A percentile compares a stretch with the other conserved stretches of the same genome.
Conservation (phyloP, 2,888 invertebrate species). For the Ectobius pallidus region DNA sequence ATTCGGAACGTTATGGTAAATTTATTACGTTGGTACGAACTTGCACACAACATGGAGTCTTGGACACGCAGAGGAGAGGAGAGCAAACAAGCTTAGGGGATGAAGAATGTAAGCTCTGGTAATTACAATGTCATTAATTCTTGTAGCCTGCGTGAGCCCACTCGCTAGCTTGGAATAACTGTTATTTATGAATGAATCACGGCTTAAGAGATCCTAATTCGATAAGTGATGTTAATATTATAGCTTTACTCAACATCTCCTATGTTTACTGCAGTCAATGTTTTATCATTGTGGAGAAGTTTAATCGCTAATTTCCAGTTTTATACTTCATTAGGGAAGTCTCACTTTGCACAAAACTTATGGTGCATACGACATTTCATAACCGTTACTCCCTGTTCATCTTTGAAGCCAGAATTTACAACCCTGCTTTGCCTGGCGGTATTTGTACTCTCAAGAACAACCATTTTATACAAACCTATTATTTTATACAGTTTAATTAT, state of each 20-base stretch:
- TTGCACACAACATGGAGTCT: neutral
- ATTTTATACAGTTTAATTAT: too few relatives aligned
- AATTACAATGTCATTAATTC: constrained; percentile 8
- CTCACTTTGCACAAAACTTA: too few relatives aligned
- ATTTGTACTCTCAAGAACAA: too few relatives aligned
- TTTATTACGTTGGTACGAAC: neutral
- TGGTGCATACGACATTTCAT: too few relatives aligned
- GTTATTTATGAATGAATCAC: constrained; percentile 12
- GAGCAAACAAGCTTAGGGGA: neutral
- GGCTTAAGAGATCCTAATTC: neutral
- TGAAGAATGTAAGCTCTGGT: constrained; percentile 12
- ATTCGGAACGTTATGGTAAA: neutral
- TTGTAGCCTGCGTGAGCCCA: neutral
- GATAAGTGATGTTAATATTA: neutral
- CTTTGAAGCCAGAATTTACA: too few relatives aligned
- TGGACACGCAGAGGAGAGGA: neutral
- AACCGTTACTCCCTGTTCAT: too few relatives aligned
- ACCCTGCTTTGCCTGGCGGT: too few relatives aligned
- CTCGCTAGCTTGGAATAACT: neutral
- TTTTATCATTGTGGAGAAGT: too few relatives aligned
- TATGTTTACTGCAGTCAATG: too few relatives aligned
- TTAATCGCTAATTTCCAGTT: too few relatives aligned
- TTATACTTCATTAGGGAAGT: too few relatives aligned
- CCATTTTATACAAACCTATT: too few relatives aligned
- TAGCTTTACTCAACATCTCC: neutral